These are phyloP conservation scores for Tribolium castaneum DNA, from an alignment of 1,140 invertebrate species.

Conservation along the genomic window DNA sequence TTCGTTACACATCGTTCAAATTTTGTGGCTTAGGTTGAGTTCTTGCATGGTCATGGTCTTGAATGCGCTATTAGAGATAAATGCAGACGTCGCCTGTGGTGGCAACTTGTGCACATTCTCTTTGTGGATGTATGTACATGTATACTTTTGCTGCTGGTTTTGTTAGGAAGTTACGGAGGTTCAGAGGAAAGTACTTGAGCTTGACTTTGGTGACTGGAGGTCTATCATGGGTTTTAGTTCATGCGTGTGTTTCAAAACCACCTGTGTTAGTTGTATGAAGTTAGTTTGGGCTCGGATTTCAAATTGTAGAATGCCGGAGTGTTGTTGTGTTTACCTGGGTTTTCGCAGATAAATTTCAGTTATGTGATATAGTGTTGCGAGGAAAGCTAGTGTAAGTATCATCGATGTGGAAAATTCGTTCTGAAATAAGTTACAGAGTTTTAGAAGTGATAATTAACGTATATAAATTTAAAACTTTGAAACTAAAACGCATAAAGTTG, in stretches of 20 bases:
- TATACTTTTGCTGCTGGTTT: not conserved
- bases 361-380: slow-evolving; percentile 23
- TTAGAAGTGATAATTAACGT: slow-evolving; percentile 43
- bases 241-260: slow-evolving; percentile 22
- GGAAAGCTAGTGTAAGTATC: slow-evolving; percentile 31
- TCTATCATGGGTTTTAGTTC: not conserved
- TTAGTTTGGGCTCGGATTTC: slow-evolving; percentile 12
- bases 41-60: not conserved
- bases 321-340: slow-evolving; percentile 23
- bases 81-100: not conserved
- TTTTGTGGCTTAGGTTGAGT: not conserved
- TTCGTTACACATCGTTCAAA: not conserved
- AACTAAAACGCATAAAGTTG: slow-evolving; percentile 44
- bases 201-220: slow-evolving; percentile 12
- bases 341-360: slow-evolving; percentile 28
- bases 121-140: not conserved
- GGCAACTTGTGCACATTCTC: not conserved
- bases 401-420: slow-evolving; percentile 42
- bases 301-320: slow-evolving; percentile 1
- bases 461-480: slow-evolving; percentile 43
- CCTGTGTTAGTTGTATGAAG: slow-evolving; percentile 10
- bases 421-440: slow-evolving; percentile 40
- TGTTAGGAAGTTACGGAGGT: not conserved
- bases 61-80: not conserved
- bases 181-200: not conserved